Conservation (phyloP, 1,140 invertebrate species). For the Diabrotica undecimpunctata region DNA sequence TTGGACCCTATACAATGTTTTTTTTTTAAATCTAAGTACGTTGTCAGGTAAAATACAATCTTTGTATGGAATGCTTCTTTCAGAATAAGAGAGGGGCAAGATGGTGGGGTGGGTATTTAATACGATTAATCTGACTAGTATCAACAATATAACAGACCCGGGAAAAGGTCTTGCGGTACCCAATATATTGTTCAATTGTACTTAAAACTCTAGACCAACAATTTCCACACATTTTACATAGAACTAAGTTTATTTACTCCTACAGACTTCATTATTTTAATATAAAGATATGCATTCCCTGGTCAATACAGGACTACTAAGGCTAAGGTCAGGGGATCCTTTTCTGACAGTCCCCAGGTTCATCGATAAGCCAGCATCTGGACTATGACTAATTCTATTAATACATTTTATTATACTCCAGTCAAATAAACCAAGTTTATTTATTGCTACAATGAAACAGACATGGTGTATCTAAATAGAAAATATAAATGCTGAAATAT, state of each 20-base stretch:
- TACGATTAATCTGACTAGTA: conserved; percentile 48
- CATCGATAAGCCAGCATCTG: background rate
- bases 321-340: conserved; percentile 32
- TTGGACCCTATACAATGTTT: conserved; percentile 49
- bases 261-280: conserved; percentile 41
- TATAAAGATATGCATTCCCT: conserved; percentile 46
- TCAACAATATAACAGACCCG: conserved; percentile 40
- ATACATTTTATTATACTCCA: no score
- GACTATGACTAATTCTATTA: no score
- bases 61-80: conserved; percentile 49
- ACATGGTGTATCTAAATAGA: no score
- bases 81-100: conserved; percentile 43
- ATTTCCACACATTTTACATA: conserved; percentile 45
- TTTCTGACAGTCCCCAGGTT: conserved; percentile 17
- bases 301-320: conserved; percentile 42
- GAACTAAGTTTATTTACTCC: conserved; percentile 41
- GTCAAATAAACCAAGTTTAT: no score
- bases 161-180: conserved; percentile 25
- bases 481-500: no score
- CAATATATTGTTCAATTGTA: conserved; percentile 38
- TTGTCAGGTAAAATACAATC: conserved; percentile 50
- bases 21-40: conserved; percentile 48
- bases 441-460: no score
- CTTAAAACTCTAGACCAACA: conserved; percentile 45
- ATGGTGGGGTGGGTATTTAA: conserved; percentile 42